Evolutionary conservation across 1,140 invertebrate genomes (phyloP), one percentile per base, ranked within the genome.

Genomic region (Euura saliciscinereae): DNA sequence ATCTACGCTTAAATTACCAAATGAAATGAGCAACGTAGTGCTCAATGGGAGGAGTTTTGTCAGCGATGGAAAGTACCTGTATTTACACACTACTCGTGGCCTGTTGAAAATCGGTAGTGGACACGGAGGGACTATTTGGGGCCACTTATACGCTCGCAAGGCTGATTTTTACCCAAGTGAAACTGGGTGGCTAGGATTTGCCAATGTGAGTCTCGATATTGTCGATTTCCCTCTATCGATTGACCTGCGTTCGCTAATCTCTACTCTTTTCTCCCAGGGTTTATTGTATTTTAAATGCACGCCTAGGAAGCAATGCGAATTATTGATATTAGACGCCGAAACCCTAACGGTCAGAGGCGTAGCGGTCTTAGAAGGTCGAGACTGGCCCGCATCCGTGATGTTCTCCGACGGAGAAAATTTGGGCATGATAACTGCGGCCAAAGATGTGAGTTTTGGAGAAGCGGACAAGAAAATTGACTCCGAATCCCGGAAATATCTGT

Each of bases 31-130:
- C 75, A 87, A 84, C 78, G 75, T 86, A 78, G 69, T 80, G 65
- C 74, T 87, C 69, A 74, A 90, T 96, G 80, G 93, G 92, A 77
- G 81, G 77, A 87, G 86, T 78, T 87, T 88, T 73, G 84, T 86
- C 4, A 96, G 94, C 81, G 97, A 98, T 88, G 97, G 97, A 43
- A 92, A 93, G 75, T 97, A 93, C 85, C 88, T 99, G 43, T 98
- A 97, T 86, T 84, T 98, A 3, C 80, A 93, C 91, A 78, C 92
- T 1, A 91, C 79, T 80, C 78, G 80, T 75, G 93, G 96, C 6
- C 88, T 98, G 66, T 89, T 95, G 45, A 98, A 98, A 89, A 92
- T 99, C 77, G 97, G 97, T 6, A 96, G 96, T 76, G 97, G 97
- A 28, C 98, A 96, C 87, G 93, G 94, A 59, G 95, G 94, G 76